Base-by-base conservation (phyloP, 35 echinoderm and acorn worm species). In the Amphiura filiformis region DNA sequence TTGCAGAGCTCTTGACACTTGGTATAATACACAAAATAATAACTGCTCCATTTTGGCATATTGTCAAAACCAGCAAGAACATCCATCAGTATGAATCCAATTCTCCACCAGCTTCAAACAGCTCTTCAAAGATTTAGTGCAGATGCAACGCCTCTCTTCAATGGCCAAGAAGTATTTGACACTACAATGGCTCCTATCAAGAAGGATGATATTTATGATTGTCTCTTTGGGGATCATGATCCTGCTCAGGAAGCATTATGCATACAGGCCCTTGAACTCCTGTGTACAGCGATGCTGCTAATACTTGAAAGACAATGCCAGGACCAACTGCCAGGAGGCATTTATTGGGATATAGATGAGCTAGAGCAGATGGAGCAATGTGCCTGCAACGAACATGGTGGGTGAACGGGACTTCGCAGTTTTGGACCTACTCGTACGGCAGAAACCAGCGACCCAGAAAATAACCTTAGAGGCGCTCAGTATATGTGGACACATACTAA, bases 251-350 rank as follows among this genome's bases (percentile, higher is more conserved):
- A 93, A 26, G 61, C 12, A 9, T 40, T 87, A 57, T 82, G 77
- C 32, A 41, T 77, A 0, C 91, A 88, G 40, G 78, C 84, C 7
- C 34, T 87, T 12, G 83, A 93, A 35, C 23, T 93, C 30, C 17
- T 82, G 2, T 88, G 79, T 44, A 61, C 78, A 34, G 77, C 77
- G 26, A 83, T 93, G 0, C 57, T 93, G 0, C 36, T 93, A 0
- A 84, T 93, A 0, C 79, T 93, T 0, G 61, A 93, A 30, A 0
- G 91, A 2, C 91, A 93, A 34, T 93, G 91, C 34, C 34, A 83
- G 17, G 91, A 93, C 32, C 84, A 93, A 23, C 79, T 93, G 4
- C 84, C 77, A 39, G 85, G 91, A 4, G 84, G 91, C 1, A 88
- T 76, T 30, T 93, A 88, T 36, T 83, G 84, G 78, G 37, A 88